phyloP scores from a whole-genome alignment of 2,797 vertebrate genomes.

The Sylvia borin region DNA sequence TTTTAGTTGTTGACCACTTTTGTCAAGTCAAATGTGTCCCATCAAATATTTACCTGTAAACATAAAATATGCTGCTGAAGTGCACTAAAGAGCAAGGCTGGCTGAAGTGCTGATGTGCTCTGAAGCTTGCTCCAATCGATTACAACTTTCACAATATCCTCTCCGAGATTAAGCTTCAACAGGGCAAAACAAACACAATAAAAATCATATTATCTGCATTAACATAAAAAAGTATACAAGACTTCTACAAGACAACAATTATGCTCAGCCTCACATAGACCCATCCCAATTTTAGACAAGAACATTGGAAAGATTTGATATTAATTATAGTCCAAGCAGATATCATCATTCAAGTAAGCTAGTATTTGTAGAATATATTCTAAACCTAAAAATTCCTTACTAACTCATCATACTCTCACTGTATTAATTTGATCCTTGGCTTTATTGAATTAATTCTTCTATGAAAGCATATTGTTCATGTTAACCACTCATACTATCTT shows the following conservation, averaged over 20 bases:
- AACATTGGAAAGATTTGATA: background rate
- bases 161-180: slow-evolving; percentile 84
- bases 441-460: background rate
- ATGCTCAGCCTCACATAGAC: background rate
- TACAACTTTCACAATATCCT: slow-evolving; percentile 86
- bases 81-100: slow-evolving; percentile 78
- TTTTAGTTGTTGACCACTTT: slow-evolving; percentile 49
- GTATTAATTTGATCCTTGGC: background rate
- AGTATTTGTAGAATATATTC: background rate
- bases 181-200: slow-evolving; percentile 66
- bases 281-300: background rate
- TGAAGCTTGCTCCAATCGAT: slow-evolving; percentile 81
- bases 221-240: slow-evolving; percentile 24
- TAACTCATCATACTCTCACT: background rate
- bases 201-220: slow-evolving; percentile 28
- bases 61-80: slow-evolving; percentile 88
- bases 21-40: slow-evolving; percentile 16
- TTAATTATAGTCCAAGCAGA: background rate
- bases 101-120: slow-evolving; percentile 76
- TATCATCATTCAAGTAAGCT: background rate
- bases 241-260: slow-evolving; percentile 20
- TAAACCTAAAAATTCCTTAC: background rate
- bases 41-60: slow-evolving; percentile 87
- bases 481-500: background rate
- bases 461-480: background rate